phyloP scores from a whole-genome alignment of 2,113 vertebrate genomes.

The Nanger granti region DNA sequence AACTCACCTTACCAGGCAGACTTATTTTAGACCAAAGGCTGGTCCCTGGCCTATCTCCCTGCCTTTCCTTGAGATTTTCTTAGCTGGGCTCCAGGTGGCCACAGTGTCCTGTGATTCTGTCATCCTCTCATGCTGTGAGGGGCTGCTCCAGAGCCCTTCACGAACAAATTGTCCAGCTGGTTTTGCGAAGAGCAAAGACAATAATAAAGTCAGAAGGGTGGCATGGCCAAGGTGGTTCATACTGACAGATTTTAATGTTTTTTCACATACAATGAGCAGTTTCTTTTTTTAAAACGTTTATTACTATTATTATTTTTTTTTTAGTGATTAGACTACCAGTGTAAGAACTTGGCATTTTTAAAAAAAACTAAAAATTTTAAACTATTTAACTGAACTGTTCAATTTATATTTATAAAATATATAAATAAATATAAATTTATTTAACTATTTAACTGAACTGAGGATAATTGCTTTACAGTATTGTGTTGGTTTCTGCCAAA shows the following conservation, averaged over 20 bases:
- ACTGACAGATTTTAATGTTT: slow-evolving; percentile 44
- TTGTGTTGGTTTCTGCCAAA: not conserved
- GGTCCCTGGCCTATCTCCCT: not conserved
- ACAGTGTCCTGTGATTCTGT: slow-evolving; percentile 48
- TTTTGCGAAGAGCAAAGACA: slow-evolving; percentile 72
- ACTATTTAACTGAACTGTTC: not conserved
- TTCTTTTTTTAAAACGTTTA: not conserved
- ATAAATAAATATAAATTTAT: not conserved
- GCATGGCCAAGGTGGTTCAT: slow-evolving; percentile 42
- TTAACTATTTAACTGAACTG: not conserved
- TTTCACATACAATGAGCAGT: slow-evolving; percentile 26
- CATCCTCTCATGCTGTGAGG: slow-evolving; percentile 29
- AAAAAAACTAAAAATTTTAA: not conserved
- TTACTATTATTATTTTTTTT: not conserved
- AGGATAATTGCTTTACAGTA: not conserved
- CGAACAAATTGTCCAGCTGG: slow-evolving; percentile 71
- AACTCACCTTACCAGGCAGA: not conserved
- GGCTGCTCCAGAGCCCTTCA: slow-evolving; percentile 47
- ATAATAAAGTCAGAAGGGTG: slow-evolving; percentile 60
- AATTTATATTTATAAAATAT: not conserved
- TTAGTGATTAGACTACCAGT: not conserved
- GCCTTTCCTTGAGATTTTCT: not conserved
- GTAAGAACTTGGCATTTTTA: not conserved
- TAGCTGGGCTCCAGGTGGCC: slow-evolving; percentile 37
- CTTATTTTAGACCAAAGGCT: not conserved